phyloP scores from a whole-genome alignment of 30 jellyfish, hydroid and myxozoan species.

The Morbakka virulenta region DNA sequence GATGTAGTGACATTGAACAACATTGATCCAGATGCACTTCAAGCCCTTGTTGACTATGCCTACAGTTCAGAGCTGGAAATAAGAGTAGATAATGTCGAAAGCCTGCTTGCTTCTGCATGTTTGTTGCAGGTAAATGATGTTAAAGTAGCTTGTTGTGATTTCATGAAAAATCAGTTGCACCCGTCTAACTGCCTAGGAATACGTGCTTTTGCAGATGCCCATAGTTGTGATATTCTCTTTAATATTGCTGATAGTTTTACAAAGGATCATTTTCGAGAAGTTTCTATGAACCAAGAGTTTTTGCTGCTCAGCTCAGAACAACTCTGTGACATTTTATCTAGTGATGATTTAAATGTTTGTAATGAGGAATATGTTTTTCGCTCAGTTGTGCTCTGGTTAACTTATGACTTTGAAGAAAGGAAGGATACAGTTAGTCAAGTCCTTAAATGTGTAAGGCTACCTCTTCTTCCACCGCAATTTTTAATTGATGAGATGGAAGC shows the following conservation, averaged over 20 bases:
- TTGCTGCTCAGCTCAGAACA: slow-evolving; percentile 71
- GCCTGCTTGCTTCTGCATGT: slow-evolving; percentile 86
- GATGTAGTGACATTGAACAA: slow-evolving; percentile 78
- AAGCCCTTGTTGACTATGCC: slow-evolving; percentile 78
- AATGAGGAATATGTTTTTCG: slow-evolving; percentile 69
- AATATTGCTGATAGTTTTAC: slow-evolving; percentile 69
- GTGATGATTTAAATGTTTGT: slow-evolving; percentile 77
- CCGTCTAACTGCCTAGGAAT: slow-evolving; percentile 93
- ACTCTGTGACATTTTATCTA: slow-evolving; percentile 48
- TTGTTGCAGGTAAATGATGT: slow-evolving; percentile 75
- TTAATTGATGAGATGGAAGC: slow-evolving; percentile 74
- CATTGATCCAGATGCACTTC: slow-evolving; percentile 89
- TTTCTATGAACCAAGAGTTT: slow-evolving; percentile 82
- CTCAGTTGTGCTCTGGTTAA: slow-evolving; percentile 68
- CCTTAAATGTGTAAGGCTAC: slow-evolving; percentile 51
- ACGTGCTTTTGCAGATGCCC: slow-evolving; percentile 96
- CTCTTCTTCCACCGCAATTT: slow-evolving; percentile 72
- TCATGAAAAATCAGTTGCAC: slow-evolving; percentile 86
- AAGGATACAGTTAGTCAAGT: slow-evolving; percentile 34
- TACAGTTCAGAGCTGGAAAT: slow-evolving; percentile 79
- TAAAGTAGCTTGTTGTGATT: slow-evolving; percentile 84
- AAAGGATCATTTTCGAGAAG: slow-evolving; percentile 76
- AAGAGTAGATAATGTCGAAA: slow-evolving; percentile 88
- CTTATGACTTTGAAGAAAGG: slow-evolving; percentile 67
- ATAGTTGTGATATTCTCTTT: slow-evolving; percentile 76